Conservation (phyloP, 1,140 invertebrate species). For the Venustaconcha ellipsiformis region DNA sequence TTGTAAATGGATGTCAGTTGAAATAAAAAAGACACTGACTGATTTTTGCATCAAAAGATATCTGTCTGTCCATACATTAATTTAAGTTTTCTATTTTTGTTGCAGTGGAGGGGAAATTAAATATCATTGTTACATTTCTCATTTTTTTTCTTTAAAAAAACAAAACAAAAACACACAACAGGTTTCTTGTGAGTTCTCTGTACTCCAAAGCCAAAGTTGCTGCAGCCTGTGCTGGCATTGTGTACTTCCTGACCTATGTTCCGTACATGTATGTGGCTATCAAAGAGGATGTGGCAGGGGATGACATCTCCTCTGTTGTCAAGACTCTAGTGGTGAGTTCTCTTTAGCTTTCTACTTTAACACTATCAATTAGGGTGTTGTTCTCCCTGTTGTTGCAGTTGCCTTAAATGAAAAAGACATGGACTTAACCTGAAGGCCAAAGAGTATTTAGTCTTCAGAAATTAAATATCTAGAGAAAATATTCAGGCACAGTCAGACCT, state of each 20-base stretch:
- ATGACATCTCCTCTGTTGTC: constrained; percentile 62
- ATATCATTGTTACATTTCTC: not conserved
- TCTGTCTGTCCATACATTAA: too few relatives aligned
- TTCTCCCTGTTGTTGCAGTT: not conserved
- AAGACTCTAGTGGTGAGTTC: constrained; percentile 68
- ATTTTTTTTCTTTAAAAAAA: constrained; percentile 48
- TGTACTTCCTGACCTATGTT: constrained; percentile 82
- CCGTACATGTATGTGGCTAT: constrained; percentile 77
- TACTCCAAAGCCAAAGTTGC: constrained; percentile 80
- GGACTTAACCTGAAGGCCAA: not conserved
- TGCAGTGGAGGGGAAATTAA: too few relatives aligned
- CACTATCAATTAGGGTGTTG: not conserved
- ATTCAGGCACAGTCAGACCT: not conserved
- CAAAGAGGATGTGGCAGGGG: constrained; percentile 71
- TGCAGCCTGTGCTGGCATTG: constrained; percentile 76
- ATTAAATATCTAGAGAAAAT: not conserved
- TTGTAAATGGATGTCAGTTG: too few relatives aligned
- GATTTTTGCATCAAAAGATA: too few relatives aligned
- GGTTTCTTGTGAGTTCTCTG: constrained; percentile 73
- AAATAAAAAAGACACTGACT: too few relatives aligned
- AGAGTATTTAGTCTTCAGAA: not conserved
- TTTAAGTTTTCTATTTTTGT: too few relatives aligned
- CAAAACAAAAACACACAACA: constrained; percentile 24
- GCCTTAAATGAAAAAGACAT: not conserved
- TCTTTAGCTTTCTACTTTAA: not conserved